These are phyloP conservation scores for Dasyornis broadbenti DNA, from an alignment of 2,113 vertebrate species.

Conservation along the genomic window DNA sequence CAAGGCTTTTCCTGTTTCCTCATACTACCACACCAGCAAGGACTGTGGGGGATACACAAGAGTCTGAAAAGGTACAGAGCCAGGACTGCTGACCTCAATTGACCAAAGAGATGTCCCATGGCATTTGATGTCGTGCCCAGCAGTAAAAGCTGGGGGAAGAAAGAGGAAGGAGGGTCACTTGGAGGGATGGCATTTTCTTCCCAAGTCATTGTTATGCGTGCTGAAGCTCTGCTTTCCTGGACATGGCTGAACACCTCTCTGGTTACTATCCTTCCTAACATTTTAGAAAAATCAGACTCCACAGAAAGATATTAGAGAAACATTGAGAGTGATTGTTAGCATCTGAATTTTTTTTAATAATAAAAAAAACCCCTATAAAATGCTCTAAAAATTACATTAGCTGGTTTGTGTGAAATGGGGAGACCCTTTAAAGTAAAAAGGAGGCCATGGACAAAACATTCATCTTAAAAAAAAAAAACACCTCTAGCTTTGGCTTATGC, in stretches of 20 bases:
- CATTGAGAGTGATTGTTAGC: neutral
- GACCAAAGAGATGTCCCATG: neutral
- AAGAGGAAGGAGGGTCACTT: neutral
- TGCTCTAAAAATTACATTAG: neutral
- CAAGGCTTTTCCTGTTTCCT: neutral
- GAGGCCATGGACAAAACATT: neutral
- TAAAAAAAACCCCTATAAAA: neutral
- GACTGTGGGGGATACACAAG: accelerated
- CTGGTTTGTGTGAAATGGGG: neutral
- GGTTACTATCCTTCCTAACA: neutral
- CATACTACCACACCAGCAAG: accelerated
- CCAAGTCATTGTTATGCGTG: accelerated
- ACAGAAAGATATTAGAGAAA: neutral
- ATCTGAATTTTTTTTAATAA: neutral
- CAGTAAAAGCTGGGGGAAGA: neutral
- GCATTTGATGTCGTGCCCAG: neutral
- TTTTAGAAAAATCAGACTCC: neutral
- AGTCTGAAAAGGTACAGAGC: neutral
- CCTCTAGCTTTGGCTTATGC: neutral
- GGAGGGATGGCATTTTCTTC: neutral
- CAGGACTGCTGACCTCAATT: neutral
- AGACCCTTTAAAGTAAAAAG: neutral
- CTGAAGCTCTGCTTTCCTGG: neutral
- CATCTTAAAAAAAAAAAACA: neutral
- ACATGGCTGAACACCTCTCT: neutral